phyloP scores from a whole-genome alignment of 2,113 vertebrate species.

The Holacanthus passer region DNA sequence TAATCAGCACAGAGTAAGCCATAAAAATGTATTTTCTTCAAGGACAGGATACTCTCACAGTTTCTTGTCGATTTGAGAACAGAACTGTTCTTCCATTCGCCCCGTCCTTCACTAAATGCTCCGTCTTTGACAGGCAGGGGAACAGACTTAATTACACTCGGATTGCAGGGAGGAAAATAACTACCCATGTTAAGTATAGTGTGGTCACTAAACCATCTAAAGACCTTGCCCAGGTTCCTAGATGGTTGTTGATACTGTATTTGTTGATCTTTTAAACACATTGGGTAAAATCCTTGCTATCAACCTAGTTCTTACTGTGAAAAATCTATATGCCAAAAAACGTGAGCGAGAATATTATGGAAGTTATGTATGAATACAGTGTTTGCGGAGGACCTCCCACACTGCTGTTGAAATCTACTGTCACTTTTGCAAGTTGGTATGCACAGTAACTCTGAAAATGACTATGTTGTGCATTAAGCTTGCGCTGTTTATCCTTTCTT shows the following conservation, averaged over 20 bases:
- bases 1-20: constrained; percentile 21
- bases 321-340: not conserved
- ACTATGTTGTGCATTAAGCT: not conserved
- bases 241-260: constrained; percentile 1
- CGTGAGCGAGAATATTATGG: not conserved
- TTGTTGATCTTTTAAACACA: not conserved
- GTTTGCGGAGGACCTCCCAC: not conserved
- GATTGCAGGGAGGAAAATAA: constrained; percentile 36
- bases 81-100: constrained; percentile 6
- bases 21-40: constrained; percentile 44
- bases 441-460: constrained; percentile 1
- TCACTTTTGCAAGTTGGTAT: constrained; percentile 7
- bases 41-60: constrained; percentile 25
- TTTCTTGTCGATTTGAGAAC: constrained; percentile 18
- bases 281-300: not conserved
- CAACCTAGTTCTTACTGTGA: not conserved
- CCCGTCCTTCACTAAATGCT: constrained; percentile 18
- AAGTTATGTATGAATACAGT: not conserved
- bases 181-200: constrained; percentile 1
- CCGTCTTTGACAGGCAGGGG: constrained; percentile 7
- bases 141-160: constrained; percentile 14
- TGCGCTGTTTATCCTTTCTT: not conserved
- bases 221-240: not conserved
- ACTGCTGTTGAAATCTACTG: not conserved
- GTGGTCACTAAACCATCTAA: constrained; percentile 14